Evolutionary conservation across 2,113 vertebrate genomes (phyloP), one percentile per base, ranked within the genome.

Genomic region (Hemicordylus capensis): DNA sequence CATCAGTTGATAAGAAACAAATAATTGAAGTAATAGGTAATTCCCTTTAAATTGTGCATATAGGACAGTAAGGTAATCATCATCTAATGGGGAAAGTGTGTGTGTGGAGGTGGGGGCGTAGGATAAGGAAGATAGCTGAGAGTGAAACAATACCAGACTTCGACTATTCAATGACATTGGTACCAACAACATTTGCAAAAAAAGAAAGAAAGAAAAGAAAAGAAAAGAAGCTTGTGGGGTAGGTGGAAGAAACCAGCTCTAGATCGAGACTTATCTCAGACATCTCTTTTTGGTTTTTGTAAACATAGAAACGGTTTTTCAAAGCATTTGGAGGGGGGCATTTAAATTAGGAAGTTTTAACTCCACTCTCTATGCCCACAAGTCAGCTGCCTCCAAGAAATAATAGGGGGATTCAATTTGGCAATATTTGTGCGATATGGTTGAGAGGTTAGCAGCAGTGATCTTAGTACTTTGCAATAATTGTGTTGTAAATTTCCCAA

Each of bases 1-100:
- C 97, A 97, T 97, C 97, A 94, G 96, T 95, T 97, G 97, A 98
- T 98, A 98, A 98, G 96, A 97, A 96, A 95, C 95, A 96, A 97
- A 97, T 96, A 97, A 96, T 96, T 94, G 95, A 96, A 93, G 96
- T 96, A 92, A 95, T 94, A 96, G 96, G 95, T 95, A 97, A 94
- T 96, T 96, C 95, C 95, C 94, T 95, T 94, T 94, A 94, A 95
- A 94, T 93, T 85, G 92, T 86, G 89, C 93, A 56, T 87, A 92
- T 88, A 93, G 94, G 95, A 94, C 88, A 80, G 92, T 85, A 89
- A 94, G 89, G 93, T 90, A 94, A 95, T 93, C 87, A 94, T 93
- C 88, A 91, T 94, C 91, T 92, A 76, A 58, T 85, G 82, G 90
- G 90, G 34, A 26, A 56, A 20, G 34, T 8, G 56, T 31, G n/a